phyloP scores from a whole-genome alignment of 2,888 invertebrate genomes.

The Teleogryllus oceanicus region DNA sequence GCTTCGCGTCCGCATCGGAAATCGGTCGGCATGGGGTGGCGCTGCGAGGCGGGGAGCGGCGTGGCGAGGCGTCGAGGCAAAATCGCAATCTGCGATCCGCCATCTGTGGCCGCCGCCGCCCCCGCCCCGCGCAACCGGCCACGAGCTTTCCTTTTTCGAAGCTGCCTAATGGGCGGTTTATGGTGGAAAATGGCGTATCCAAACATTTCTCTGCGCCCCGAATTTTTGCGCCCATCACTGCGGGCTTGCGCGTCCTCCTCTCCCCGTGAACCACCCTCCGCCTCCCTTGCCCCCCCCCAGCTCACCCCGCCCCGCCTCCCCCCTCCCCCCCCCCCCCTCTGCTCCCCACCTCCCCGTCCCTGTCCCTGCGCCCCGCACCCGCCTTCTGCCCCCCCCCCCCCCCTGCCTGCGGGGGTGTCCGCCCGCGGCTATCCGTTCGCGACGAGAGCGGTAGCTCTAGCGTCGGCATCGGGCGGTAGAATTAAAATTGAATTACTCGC shows the following conservation, averaged over 20 bases:
- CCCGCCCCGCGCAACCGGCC: neutral
- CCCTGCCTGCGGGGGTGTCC: neutral
- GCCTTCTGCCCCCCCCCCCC: neutral
- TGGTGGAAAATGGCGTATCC: neutral
- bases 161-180: neutral
- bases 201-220: neutral
- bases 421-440: neutral
- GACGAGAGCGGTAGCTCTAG: neutral
- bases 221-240: neutral
- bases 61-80: too few species aligned
- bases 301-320: neutral
- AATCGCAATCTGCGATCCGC: neutral
- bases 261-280: neutral
- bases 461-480: neutral
- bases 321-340: too few species aligned
- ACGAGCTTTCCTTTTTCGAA: neutral
- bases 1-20: too few species aligned
- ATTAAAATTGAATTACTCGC: neutral
- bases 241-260: neutral
- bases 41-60: too few species aligned
- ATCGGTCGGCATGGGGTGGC: too few species aligned
- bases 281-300: neutral
- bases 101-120: neutral
- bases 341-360: too few species aligned
- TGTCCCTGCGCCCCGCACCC: too few species aligned